These are phyloP conservation scores for Corvus moneduloides DNA, from an alignment of 2,113 vertebrate genomes.

Conservation along the genomic window DNA sequence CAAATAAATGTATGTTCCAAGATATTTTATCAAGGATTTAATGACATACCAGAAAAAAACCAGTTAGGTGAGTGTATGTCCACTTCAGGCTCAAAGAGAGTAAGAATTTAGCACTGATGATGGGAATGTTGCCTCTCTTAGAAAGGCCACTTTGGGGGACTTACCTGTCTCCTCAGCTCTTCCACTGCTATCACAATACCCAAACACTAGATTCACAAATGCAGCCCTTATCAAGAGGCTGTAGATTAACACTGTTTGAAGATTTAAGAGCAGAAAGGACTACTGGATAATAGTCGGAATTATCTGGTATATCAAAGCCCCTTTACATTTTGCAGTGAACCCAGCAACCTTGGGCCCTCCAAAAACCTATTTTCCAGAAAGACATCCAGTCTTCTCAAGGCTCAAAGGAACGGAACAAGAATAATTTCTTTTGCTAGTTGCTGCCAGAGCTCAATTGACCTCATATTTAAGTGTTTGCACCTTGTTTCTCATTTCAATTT, in stretches of 20 bases:
- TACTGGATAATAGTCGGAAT: neutral
- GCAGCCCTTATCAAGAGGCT: neutral
- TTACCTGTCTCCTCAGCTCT: neutral
- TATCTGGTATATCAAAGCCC: neutral
- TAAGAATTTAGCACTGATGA: neutral
- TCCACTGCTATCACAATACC: neutral
- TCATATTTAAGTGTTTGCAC: slow-evolving; percentile 33
- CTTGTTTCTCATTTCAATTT: slow-evolving; percentile 52
- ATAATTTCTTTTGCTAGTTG: slow-evolving; percentile 18
- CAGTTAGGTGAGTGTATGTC: neutral
- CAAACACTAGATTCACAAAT: neutral
- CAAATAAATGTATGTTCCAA: neutral
- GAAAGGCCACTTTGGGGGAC: neutral
- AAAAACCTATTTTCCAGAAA: slow-evolving; percentile 3
- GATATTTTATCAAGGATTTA: neutral
- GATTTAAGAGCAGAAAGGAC: neutral
- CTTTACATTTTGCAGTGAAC: neutral
- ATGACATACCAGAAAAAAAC: neutral
- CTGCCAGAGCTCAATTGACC: slow-evolving; percentile 1
- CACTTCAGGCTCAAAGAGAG: neutral
- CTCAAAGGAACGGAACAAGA: neutral
- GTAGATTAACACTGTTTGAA: neutral
- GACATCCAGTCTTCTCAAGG: neutral
- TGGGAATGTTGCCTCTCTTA: neutral
- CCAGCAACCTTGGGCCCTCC: neutral